Evolutionary conservation across 2,113 vertebrate species (phyloP).

Genomic region (Chlamydotis undulata): DNA sequence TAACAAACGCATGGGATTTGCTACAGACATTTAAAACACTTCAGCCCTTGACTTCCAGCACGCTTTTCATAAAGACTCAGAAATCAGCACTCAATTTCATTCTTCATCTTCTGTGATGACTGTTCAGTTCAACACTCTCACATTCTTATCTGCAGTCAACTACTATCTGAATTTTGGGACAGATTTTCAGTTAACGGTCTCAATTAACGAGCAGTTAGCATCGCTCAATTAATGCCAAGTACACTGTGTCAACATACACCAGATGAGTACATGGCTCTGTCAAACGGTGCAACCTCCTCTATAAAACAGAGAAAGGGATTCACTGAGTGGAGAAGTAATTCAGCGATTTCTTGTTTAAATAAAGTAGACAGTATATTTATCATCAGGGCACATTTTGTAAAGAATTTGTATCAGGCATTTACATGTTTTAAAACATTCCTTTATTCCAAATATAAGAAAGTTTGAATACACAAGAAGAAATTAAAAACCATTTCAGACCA

Average conservation of each 20-base stretch:
- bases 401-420: background rate
- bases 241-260: background rate
- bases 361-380: background rate
- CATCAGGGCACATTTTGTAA: background rate
- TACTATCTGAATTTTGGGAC: background rate
- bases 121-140: background rate
- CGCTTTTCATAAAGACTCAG: background rate
- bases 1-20: background rate
- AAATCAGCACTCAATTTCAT: background rate
- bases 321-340: background rate
- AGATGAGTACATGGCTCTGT: background rate
- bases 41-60: background rate
- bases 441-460: background rate
- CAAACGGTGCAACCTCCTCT: background rate
- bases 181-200: background rate
- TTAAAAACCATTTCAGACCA: background rate
- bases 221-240: conserved; percentile 18
- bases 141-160: background rate
- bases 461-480: background rate
- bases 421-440: background rate
- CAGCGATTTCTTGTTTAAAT: background rate
- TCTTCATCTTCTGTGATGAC: background rate
- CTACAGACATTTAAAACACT: background rate
- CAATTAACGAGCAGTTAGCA: conserved; percentile 29
- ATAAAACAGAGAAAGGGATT: background rate